Evolutionary conservation across 2,113 vertebrate genomes (phyloP).

Genomic region (Phrynocephalus versicolor): DNA sequence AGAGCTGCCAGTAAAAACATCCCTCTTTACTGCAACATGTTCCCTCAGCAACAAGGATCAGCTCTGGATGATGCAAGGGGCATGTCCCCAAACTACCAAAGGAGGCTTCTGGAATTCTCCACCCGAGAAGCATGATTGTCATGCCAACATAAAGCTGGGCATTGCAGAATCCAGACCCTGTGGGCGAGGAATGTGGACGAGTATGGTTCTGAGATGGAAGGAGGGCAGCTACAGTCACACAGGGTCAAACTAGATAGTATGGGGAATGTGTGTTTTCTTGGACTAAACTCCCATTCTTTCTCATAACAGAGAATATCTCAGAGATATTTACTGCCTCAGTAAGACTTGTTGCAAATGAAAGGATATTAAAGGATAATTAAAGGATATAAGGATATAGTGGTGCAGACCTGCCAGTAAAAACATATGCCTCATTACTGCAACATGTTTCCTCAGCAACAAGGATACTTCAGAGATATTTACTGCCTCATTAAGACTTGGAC

Average conservation of each 20-base stretch:
- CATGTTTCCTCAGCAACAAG: too few relatives aligned
- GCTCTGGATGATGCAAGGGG: neutral
- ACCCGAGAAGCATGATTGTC: too few relatives aligned
- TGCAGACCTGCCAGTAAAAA: neutral
- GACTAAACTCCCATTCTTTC: too few relatives aligned
- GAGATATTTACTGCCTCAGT: too few relatives aligned
- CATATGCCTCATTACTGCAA: neutral
- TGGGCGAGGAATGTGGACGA: neutral
- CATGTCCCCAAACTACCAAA: too few relatives aligned
- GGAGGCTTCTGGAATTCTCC: neutral
- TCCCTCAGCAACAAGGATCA: neutral
- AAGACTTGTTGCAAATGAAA: too few relatives aligned
- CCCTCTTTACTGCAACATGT: neutral
- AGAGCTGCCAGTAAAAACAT: neutral
- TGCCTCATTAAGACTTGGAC: too few relatives aligned
- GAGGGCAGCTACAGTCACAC: neutral
- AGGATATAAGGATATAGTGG: accelerated
- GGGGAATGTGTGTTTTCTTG: too few relatives aligned
- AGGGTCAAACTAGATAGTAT: too few relatives aligned
- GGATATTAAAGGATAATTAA: too few relatives aligned
- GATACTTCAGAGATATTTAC: too few relatives aligned
- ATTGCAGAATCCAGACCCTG: neutral
- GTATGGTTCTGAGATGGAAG: neutral
- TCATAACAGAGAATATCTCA: too few relatives aligned
- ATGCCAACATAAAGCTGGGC: neutral